Evolutionary conservation across 2,113 vertebrate species (phyloP).

Genomic region (Pao palembangensis): DNA sequence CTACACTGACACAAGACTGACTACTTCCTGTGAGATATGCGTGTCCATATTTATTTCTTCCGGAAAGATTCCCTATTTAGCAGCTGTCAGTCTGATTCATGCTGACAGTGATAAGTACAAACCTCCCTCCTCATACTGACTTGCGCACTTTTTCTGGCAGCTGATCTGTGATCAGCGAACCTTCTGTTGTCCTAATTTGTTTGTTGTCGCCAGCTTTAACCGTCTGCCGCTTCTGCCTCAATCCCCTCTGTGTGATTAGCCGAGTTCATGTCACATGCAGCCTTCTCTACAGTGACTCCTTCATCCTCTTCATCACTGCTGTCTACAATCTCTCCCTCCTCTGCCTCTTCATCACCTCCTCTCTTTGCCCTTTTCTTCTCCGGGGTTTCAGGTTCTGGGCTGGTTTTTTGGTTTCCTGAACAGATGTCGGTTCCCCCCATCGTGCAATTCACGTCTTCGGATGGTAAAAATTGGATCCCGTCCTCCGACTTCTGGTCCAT

Average conservation of each 20-base stretch:
- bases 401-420: conserved; percentile 7
- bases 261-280: neutral
- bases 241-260: conserved; percentile 2
- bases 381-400: conserved; percentile 32
- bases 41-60: conserved; percentile 11
- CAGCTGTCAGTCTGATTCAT: conserved; percentile 27
- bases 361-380: conserved; percentile 45
- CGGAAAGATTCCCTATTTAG: conserved; percentile 17
- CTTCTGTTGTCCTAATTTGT: neutral
- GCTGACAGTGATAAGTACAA: conserved; percentile 16
- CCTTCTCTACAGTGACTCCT: neutral
- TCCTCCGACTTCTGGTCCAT: conserved; percentile 1
- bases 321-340: conserved; percentile 71
- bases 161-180: conserved; percentile 7
- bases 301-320: conserved; percentile 55
- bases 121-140: conserved; percentile 32
- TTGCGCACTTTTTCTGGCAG: conserved; percentile 15
- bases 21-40: conserved; percentile 17
- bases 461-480: conserved; percentile 6
- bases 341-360: conserved; percentile 29
- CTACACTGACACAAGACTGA: neutral
- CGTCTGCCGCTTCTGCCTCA: conserved; percentile 8
- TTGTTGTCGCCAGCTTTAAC: neutral
- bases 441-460: neutral
- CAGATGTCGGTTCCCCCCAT: conserved; percentile 7